Evolutionary conservation across 1,140 invertebrate species (phyloP).

Genomic region (Triops longicaudatus): DNA sequence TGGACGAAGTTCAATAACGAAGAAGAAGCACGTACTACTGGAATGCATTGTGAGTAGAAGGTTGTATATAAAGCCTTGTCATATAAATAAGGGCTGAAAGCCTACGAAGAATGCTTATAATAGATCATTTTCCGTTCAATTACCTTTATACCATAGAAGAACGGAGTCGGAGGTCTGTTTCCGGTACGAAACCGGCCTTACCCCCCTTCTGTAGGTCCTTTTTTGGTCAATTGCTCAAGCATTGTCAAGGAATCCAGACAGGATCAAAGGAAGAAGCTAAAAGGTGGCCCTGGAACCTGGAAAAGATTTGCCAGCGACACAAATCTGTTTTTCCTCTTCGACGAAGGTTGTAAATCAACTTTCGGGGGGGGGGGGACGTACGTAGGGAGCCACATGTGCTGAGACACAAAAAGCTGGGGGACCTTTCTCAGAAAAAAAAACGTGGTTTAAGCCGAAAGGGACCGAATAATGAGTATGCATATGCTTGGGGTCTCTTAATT

Average conservation of each 20-base stretch:
- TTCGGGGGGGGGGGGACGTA: no score
- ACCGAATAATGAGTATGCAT: slow-evolving; percentile 8
- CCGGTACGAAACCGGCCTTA: neutral
- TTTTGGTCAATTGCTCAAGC: slow-evolving; percentile 12
- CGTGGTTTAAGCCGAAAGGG: neutral
- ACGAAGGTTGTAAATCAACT: no score
- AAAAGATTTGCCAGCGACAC: neutral
- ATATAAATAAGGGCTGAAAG: neutral
- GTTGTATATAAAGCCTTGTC: neutral
- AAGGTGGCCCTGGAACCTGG: neutral
- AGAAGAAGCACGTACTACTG: neutral
- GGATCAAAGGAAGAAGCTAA: neutral
- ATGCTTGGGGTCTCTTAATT: neutral
- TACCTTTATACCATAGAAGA: slow-evolving; percentile 12
- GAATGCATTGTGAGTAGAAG: no score
- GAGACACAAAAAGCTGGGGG: neutral
- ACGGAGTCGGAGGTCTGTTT: neutral
- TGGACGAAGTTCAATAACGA: neutral
- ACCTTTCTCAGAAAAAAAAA: neutral
- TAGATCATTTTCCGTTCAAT: slow-evolving; percentile 15
- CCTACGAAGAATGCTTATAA: slow-evolving; percentile 2
- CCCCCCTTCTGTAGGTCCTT: neutral
- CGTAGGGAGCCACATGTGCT: neutral
- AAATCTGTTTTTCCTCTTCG: neutral
- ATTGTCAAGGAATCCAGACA: neutral